Base-by-base conservation (phyloP, 1,140 invertebrate species). In the Plutomurus gul region DNA sequence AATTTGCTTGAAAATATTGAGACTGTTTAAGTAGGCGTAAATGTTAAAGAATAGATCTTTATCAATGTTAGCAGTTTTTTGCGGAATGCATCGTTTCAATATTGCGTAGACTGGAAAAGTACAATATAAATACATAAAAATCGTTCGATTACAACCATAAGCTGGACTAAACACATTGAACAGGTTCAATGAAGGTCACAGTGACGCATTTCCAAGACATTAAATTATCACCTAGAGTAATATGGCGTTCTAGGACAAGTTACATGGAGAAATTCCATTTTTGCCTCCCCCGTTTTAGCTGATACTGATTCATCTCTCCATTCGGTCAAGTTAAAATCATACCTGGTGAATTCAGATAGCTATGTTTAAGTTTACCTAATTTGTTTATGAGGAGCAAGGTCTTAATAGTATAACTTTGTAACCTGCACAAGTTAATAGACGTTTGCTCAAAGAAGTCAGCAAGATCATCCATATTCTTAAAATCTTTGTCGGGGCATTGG, bases 41-140 rank as follows among this genome's bases (percentile, higher is more conserved):
- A 96, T 89, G 85, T 93, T 78, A 93, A 88, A 22, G 93, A 87
- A 65, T 74, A 89, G 87, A 76, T 88, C 86, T 4, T 89, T 87
- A 1, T 92, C 85, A 71, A 92, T 90, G 80, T 90, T 89, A 7
- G 91, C 85, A 78, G 79, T 46, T 18, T 36, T 65, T n/a, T 91
- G 91, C 22, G 95, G 95, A 81, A 97, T 90, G 87, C 96, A 98
- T 30, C 95, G 90, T 86, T 96, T 95, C 71, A 97, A 86, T 47
- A 97, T 89, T n/a, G 94, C 90, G 73, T 88, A n/a, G 88, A 83
- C 93, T 92, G 80, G 18, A 86, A 86, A 30, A 30, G 82, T 74
- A 43, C 76, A 81, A 46, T 65, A 81, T 60, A 65, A 43, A 11
- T 65, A 10, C 5, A 65, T 16, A 71, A 37, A 13, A 43, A 43